Evolutionary conservation across 2,113 vertebrate genomes (phyloP).

Genomic region (Megaleporinus macrocephalus): DNA sequence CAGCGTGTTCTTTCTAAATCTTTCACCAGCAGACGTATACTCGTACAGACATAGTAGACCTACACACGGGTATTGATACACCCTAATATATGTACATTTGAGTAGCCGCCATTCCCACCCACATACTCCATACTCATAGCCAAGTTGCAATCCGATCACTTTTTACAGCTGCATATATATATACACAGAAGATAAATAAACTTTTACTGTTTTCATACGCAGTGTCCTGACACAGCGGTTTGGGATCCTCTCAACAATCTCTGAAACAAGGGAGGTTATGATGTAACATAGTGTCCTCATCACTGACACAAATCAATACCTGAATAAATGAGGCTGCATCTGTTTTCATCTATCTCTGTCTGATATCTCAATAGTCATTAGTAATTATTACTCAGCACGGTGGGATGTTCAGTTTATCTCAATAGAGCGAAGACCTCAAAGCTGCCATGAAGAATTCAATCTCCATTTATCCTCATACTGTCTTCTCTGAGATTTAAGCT

Average conservation of each 20-base stretch:
- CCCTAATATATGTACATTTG: not conserved
- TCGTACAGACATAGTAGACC: not conserved
- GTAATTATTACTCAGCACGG: conserved; percentile 12
- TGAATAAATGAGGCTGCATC: conserved; percentile 18
- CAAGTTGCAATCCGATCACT: not conserved
- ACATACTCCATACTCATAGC: not conserved
- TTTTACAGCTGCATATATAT: not conserved
- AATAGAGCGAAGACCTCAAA: not conserved
- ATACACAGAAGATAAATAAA: conserved; percentile 19
- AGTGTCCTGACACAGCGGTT: not conserved
- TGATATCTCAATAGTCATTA: conserved; percentile 32
- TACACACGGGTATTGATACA: not conserved
- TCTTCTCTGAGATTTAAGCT: not conserved
- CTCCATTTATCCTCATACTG: conserved; percentile 9
- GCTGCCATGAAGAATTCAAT: conserved; percentile 5
- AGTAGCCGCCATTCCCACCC: not conserved
- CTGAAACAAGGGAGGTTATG: conserved; percentile 13
- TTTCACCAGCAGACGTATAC: not conserved
- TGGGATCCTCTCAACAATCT: conserved; percentile 1
- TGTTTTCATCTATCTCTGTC: conserved; percentile 34
- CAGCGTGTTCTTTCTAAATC: not conserved
- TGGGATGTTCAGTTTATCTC: not conserved
- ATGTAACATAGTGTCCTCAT: conserved; percentile 4
- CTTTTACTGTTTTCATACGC: not conserved
- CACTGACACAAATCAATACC: conserved; percentile 32